Evolutionary conservation across 2,113 vertebrate species (phyloP).

Genomic region (Empidonax traillii): DNA sequence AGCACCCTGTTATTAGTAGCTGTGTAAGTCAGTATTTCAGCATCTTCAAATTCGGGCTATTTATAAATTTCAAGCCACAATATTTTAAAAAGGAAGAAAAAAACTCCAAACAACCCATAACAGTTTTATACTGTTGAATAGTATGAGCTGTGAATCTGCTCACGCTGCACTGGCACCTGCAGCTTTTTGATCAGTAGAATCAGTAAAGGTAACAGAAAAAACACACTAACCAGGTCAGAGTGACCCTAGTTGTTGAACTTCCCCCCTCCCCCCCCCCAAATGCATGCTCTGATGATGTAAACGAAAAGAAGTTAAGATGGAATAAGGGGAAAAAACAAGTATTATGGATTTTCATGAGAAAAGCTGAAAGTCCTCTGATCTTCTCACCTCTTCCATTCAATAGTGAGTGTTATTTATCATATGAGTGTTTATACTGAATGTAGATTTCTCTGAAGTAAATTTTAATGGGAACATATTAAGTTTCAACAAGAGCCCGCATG

Average conservation of each 20-base stretch:
- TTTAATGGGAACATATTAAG: constrained; percentile 55
- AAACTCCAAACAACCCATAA: background rate
- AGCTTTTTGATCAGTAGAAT: background rate
- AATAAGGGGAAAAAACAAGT: background rate
- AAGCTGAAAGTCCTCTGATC: background rate
- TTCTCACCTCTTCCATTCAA: background rate
- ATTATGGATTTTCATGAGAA: background rate
- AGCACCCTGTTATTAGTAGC: constrained; percentile 52
- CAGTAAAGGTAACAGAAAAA: background rate
- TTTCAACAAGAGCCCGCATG: constrained; percentile 40
- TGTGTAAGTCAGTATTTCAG: constrained; percentile 44
- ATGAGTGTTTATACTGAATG: constrained; percentile 1
- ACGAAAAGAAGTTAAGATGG: background rate
- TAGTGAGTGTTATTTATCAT: background rate
- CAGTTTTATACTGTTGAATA: background rate
- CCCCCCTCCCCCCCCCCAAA: background rate
- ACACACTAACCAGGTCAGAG: background rate
- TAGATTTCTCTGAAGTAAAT: constrained; percentile 31
- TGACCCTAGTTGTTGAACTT: background rate
- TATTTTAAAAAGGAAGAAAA: constrained; percentile 13
- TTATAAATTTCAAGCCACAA: constrained; percentile 3
- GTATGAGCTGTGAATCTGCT: background rate
- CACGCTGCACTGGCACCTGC: background rate
- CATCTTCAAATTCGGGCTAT: constrained; percentile 33
- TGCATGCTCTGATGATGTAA: background rate